A percentile compares a stretch with the other conserved stretches of the same genome.
Conservation (phyloP, 1,140 invertebrate species). For the Tribolium castaneum region DNA sequence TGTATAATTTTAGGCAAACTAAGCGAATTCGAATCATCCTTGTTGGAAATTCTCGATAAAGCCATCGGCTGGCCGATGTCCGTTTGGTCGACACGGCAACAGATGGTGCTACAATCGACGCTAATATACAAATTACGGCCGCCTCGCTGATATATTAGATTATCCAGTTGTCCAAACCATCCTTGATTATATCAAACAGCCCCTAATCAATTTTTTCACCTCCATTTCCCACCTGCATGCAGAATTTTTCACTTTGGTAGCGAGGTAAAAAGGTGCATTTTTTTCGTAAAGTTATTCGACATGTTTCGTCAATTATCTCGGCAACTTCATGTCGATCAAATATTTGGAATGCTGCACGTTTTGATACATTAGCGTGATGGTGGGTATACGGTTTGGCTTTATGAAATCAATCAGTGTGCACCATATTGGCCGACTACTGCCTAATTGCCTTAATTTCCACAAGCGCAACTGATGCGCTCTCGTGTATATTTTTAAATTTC, state of each 20-base stretch:
- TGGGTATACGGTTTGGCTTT: slow-evolving; percentile 34
- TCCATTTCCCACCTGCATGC: neutral
- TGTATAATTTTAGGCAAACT: neutral
- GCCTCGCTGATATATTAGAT: slow-evolving; percentile 31
- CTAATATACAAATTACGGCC: slow-evolving; percentile 42
- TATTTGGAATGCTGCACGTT: slow-evolving; percentile 35
- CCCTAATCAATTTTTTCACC: neutral
- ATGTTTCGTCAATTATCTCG: neutral
- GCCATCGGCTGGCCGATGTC: slow-evolving; percentile 10
- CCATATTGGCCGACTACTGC: slow-evolving; percentile 40
- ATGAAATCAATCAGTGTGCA: slow-evolving; percentile 42
- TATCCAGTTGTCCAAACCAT: slow-evolving; percentile 32
- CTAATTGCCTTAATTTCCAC: slow-evolving; percentile 41
- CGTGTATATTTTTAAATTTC: slow-evolving; percentile 49
- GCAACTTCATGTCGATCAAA: slow-evolving; percentile 19
- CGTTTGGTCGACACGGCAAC: slow-evolving; percentile 37
- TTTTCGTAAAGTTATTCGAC: neutral
- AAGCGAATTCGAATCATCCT: neutral
- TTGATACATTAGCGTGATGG: slow-evolving; percentile 29
- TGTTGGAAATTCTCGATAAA: neutral
- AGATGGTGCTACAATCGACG: slow-evolving; percentile 42
- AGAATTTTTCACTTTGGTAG: neutral
- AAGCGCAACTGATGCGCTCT: slow-evolving; percentile 37
- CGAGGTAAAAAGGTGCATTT: neutral
- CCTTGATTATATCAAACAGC: neutral